Evolutionary conservation across 2,888 invertebrate genomes (phyloP), one percentile per base, ranked within the genome.

Genomic region (Thereva unica): DNA sequence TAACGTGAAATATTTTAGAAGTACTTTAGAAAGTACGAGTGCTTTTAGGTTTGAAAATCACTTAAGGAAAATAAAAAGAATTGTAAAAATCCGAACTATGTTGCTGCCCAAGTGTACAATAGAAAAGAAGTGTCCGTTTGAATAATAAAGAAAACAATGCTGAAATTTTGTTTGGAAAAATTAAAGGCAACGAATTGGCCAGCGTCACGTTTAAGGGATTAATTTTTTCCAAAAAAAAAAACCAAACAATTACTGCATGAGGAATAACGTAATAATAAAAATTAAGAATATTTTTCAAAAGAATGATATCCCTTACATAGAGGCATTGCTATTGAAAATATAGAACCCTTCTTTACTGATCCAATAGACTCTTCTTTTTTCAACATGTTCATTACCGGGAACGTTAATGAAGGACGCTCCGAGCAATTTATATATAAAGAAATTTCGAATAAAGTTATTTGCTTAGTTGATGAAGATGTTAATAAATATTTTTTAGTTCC

Each of bases 1-100:
- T 57, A 44, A 65, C 54, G 59, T 4, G 55, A 53, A 50, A 53
- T 49, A 41, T 52, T 55, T 53, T 57, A 61, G 61, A 65, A 56
- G 23, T 23, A 23, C 34, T 10, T 10, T 47, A 4, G 47, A 47
- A 10, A 47, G 10, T 2, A 6, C 7, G 3, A 47, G 47, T 10
- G 47, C 47, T 5, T 47, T 47, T 10, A 4, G 12, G 4, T 47
- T 47, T 10, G 47, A 47, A 12, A 47, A 47, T 12, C 7, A 47
- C 23, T 47, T 47, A 47, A 5, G 7, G 6, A 47, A 47, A 10
- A 6, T 47, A 10, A 47, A 47, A 47, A 10, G 12, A 10, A 10
- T 10, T 5, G 10, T 47, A 5, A 47, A 47, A 47, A 47, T 10
- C 6, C 5, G 10, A 12, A 47, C 23, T 3, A 4, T 9, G 47